Base-by-base conservation (phyloP, 2,888 invertebrate species). In the Melanargia galathea region DNA sequence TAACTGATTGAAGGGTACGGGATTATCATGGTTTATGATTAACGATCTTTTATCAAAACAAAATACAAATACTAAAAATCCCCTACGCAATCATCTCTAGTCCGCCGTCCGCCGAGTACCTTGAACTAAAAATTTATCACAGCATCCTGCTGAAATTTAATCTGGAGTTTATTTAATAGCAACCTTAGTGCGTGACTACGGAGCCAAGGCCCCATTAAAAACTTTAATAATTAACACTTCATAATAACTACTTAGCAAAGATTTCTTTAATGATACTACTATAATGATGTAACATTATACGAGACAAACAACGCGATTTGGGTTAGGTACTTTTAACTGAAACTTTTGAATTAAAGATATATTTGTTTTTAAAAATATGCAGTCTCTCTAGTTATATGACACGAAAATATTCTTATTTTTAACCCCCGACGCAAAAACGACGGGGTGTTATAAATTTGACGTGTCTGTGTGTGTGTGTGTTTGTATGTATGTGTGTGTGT, bases 201-300 rank as follows among this genome's bases (percentile, higher is more conserved):
- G 10, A 57, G n/a, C 35, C 63, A 58, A 63, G 63, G 60, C 18
- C 22, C 52, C 46, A 58, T 46, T 60, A 63, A 46, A n/a, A 59
- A 49, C 46, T 56, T 60, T 38, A 54, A 62, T 40, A 45, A 63
- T 65, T n/a, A n/a, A 45, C 48, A 33, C 30, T 46, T 51, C 38
- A 52, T 57, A 57, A 24, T 49, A 49, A 40, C 46, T 49, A n/a
- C n/a, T n/a, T n/a, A 49, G 13, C 38, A 16, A 45, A 24, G 26
- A 52, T 33, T 43, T 59, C 22, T 51, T 54, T 43, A 60, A 60
- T 24, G 30, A 49, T 18, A 13, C 13, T 22, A 38, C 22, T 22
- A n/a, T 43, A 40, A 55, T 55, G 40, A 26, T 26, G 40, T 18
- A 40, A 54, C n/a, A 7, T 24, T 5, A 46, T 1, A 43, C 43